Conservation (phyloP, 2,888 invertebrate genomes). For the Phlogophora meticulosa region DNA sequence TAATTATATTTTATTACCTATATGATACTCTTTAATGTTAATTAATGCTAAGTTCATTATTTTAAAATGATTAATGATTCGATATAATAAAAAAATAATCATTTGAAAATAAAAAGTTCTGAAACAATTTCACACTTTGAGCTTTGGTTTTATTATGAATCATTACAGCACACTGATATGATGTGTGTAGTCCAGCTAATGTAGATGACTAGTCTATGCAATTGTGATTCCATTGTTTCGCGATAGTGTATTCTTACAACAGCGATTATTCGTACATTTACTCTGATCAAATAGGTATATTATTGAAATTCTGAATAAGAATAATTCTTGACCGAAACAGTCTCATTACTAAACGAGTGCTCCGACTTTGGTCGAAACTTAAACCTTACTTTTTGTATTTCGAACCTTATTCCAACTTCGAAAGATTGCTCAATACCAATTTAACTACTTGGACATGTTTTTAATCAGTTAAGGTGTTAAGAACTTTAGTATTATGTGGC, state of each 20-base stretch:
- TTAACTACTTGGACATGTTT: too few species aligned
- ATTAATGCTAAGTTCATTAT: conserved; percentile 35
- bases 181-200: conserved; percentile 32
- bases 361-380: too few species aligned
- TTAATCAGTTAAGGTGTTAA: too few species aligned
- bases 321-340: not conserved
- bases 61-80: conserved; percentile 37
- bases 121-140: conserved; percentile 65
- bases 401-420: too few species aligned
- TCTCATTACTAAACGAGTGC: too few species aligned
- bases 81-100: conserved; percentile 22
- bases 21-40: conserved; percentile 21
- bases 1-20: conserved; percentile 21
- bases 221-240: conserved; percentile 51
- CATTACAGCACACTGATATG: conserved; percentile 31
- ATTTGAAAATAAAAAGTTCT: conserved; percentile 52
- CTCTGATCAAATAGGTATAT: conserved; percentile 4
- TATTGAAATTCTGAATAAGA: conserved; percentile 15
- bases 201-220: conserved; percentile 61
- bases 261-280: conserved; percentile 20
- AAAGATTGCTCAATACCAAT: too few species aligned
- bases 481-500: too few species aligned
- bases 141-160: conserved; percentile 70
- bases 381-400: too few species aligned
- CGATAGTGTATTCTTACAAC: conserved; percentile 17